Conservation (phyloP, 2,113 vertebrate genomes). For the Crocuta crocuta region DNA sequence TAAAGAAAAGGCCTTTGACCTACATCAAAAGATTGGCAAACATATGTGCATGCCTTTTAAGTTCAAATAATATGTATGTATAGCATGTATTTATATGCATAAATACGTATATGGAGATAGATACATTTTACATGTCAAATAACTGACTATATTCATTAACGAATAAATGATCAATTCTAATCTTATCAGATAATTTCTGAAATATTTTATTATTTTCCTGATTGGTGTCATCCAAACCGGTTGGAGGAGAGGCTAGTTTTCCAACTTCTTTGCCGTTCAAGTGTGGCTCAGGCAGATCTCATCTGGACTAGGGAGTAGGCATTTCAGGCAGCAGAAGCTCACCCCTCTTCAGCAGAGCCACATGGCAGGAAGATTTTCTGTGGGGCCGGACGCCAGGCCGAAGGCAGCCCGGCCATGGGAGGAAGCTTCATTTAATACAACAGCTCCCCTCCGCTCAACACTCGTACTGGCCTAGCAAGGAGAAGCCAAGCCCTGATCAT, state of each 20-base stretch:
- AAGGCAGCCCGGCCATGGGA: background rate
- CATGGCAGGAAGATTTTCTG: background rate
- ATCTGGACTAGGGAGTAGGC: background rate
- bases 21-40: background rate
- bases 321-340: background rate
- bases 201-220: conserved; percentile 10
- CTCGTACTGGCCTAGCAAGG: background rate
- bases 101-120: background rate
- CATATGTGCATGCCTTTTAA: background rate
- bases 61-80: background rate
- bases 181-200: background rate
- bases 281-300: background rate
- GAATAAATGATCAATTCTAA: background rate
- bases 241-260: background rate
- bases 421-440: background rate
- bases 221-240: background rate
- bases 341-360: background rate
- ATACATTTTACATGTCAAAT: background rate
- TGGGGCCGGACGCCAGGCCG: background rate
- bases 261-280: background rate
- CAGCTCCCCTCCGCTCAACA: background rate
- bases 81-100: background rate
- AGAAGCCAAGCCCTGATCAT: background rate
- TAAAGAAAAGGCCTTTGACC: background rate
- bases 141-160: background rate